Base-by-base conservation (phyloP, 1,140 invertebrate species). In the Penaeus indicus region DNA sequence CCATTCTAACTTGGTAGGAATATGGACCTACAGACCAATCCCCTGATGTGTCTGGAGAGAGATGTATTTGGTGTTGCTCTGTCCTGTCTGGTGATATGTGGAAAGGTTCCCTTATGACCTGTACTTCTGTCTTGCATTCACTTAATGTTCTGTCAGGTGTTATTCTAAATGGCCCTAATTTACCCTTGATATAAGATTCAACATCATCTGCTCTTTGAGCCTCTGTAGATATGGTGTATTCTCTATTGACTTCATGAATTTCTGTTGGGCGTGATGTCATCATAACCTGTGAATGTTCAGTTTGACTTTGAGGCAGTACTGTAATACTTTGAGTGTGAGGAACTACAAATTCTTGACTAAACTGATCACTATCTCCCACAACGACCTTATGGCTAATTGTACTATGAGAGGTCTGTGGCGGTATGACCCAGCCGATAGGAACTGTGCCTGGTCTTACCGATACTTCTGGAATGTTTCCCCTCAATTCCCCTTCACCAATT, bases 111-210 rank as follows among this genome's bases (percentile, higher is more conserved):
- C 67, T 60, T 61, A 88, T 10, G 8, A n/a, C 84, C n/a, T 22
- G 69, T 32, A 79, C 32, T 27, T 88, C 87, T 42, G 81, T 84
- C 47, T 84, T 84, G 64, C 87, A 84, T 63, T 75, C 81, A 64
- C 72, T 84, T 72, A 88, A 22, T 78, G 87, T 88, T 78, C 87
- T 88, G n/a, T 88, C 87, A 47, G 87, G 87, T 27, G 87, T 88
- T 47, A 88, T n/a, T 32, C 84, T 88, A 54, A 88, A 88, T 84
- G 87, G 87, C 32, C 87, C 87, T 38, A 88, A 78, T 84, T 84
- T 88, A 84, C 87, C 87, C 62, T 60, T 88, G 62, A 88, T 84
- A 54, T 78, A 88, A 61, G 87, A 78, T 13, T 88, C 87, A 61
- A 77, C 81, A 54, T 54, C 75, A 22, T 78, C 38, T 27, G 60